Evolutionary conservation across 1,140 invertebrate genomes (phyloP).

Genomic region (Hestina assimilis): DNA sequence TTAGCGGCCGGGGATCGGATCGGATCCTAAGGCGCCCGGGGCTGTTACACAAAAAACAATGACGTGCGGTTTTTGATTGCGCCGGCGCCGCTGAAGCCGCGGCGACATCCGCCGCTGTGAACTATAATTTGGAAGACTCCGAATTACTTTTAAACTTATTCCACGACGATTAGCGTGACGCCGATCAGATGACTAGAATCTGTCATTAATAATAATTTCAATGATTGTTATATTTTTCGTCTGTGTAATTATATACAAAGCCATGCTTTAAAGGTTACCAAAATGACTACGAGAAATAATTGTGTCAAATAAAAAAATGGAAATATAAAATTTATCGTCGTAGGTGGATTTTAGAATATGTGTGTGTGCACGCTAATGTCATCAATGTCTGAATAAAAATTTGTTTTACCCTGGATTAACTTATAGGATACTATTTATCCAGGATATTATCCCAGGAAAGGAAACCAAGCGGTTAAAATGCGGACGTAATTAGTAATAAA

Average conservation of each 20-base stretch:
- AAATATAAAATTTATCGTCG: too few species aligned
- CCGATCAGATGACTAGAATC: constrained; percentile 52
- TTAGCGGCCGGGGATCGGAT: constrained; percentile 61
- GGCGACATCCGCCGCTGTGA: constrained; percentile 63
- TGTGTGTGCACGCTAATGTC: too few species aligned
- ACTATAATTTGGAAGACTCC: constrained; percentile 74
- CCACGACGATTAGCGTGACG: constrained; percentile 67
- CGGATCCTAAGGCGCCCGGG: constrained; percentile 57
- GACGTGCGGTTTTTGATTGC: constrained; percentile 70
- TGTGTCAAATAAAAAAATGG: too few species aligned
- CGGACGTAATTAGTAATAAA: too few species aligned
- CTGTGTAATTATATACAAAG: constrained; percentile 30
- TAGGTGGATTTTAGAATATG: too few species aligned
- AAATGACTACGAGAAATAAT: too few species aligned
- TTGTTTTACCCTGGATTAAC: too few species aligned
- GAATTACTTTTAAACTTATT: constrained; percentile 73
- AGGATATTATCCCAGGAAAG: too few species aligned
- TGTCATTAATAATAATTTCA: constrained; percentile 72
- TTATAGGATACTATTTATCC: too few species aligned
- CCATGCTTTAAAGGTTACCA: too few species aligned
- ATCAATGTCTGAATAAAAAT: too few species aligned
- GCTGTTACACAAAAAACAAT: constrained; percentile 73
- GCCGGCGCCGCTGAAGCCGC: constrained; percentile 59
- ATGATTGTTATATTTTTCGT: constrained; percentile 55
- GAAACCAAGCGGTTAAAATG: too few species aligned